These are phyloP conservation scores for Agrilus biguttatus DNA, from an alignment of 2,888 invertebrate genomes.

Conservation along the genomic window DNA sequence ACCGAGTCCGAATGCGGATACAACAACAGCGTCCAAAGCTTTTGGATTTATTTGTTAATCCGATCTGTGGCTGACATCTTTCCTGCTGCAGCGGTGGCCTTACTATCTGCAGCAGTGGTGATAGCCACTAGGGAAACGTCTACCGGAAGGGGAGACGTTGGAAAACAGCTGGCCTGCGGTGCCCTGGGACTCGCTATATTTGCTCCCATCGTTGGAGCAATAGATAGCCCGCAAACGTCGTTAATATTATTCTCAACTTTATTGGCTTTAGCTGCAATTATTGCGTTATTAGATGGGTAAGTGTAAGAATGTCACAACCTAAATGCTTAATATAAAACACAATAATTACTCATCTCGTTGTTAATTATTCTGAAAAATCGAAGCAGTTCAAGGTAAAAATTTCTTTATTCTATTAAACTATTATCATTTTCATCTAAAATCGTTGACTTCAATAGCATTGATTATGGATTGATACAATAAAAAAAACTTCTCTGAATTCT, in stretches of 20 bases:
- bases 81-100: constrained; percentile 53
- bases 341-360: no score
- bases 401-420: no score
- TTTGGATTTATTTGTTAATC: constrained; percentile 55
- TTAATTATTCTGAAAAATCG: no score
- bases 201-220: constrained; percentile 40
- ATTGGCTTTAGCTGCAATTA: constrained; percentile 47
- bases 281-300: constrained; percentile 42
- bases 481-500: no score
- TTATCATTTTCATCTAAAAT: no score
- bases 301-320: constrained; percentile 12
- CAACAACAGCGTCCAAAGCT: constrained; percentile 41
- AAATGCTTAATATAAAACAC: no score
- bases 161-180: constrained; percentile 62
- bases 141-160: constrained; percentile 63
- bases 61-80: constrained; percentile 63
- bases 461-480: background rate
- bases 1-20: constrained; percentile 60
- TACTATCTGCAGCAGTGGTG: constrained; percentile 63
- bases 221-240: constrained; percentile 36
- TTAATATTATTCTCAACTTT: constrained; percentile 37
- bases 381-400: no score
- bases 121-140: constrained; percentile 72
- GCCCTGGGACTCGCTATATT: constrained; percentile 58
- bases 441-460: no score